phyloP scores from a whole-genome alignment of 2,888 invertebrate genomes.

The Acronicta leporina region DNA sequence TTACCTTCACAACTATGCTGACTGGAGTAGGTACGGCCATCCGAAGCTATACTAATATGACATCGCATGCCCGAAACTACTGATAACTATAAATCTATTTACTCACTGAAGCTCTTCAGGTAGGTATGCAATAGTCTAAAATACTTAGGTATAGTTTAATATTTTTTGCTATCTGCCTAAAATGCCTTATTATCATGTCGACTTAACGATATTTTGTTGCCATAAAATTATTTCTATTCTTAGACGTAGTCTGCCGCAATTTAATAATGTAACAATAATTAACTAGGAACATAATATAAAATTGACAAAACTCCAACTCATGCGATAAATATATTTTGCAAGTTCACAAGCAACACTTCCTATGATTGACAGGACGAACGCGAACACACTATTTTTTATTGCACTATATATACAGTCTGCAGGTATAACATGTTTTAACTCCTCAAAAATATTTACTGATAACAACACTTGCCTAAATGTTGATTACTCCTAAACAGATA shows the following conservation, averaged over 20 bases:
- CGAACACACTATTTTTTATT: constrained; percentile 4
- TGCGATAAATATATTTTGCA: constrained; percentile 69
- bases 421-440: constrained; percentile 10
- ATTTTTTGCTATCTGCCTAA: constrained; percentile 9
- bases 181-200: not conserved
- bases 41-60: constrained; percentile 6
- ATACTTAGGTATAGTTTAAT: not conserved
- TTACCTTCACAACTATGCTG: constrained; percentile 17
- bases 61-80: constrained; percentile 8
- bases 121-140: constrained; percentile 15
- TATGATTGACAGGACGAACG: constrained; percentile 7
- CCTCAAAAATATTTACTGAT: constrained; percentile 19
- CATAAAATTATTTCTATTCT: constrained; percentile 20
- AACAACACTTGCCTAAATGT: constrained; percentile 23
- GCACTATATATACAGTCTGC: not conserved
- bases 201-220: constrained; percentile 14
- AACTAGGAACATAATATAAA: constrained; percentile 82
- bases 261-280: constrained; percentile 57
- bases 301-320: constrained; percentile 80
- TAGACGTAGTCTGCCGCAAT: constrained; percentile 32
- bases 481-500: constrained; percentile 15
- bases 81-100: constrained; percentile 15
- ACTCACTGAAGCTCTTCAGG: constrained; percentile 25
- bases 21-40: constrained; percentile 24
- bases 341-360: constrained; percentile 53